A percentile compares a stretch with the other conserved stretches of the same genome.
Conservation (phyloP, 2,888 invertebrate species). For the Monoplex corrugatus region DNA sequence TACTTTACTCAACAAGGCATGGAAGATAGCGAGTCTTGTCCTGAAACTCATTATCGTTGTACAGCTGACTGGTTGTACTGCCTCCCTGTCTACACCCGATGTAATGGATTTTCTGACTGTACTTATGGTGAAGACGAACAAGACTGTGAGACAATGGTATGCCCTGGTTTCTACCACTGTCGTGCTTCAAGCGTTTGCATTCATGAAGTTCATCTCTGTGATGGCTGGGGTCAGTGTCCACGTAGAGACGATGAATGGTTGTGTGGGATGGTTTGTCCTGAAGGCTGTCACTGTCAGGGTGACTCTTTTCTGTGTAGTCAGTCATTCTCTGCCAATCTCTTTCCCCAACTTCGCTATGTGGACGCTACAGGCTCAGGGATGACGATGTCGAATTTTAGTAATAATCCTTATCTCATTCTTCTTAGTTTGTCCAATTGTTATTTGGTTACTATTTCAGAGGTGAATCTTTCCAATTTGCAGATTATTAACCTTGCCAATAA, state of each 20-base stretch:
- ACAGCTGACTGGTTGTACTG: conserved; percentile 41
- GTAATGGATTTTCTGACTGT: conserved; percentile 53
- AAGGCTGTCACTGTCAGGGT: conserved; percentile 46
- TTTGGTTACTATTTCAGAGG: background rate
- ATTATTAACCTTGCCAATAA: conserved; percentile 44
- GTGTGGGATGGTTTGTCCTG: conserved; percentile 47
- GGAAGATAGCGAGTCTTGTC: conserved; percentile 12
- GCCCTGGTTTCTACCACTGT: conserved; percentile 50
- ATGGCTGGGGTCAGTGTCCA: conserved; percentile 53
- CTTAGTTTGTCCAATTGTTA: background rate
- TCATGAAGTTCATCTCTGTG: conserved; percentile 48
- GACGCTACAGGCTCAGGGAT: conserved; percentile 20
- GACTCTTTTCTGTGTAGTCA: conserved; percentile 40
- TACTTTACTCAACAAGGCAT: conserved; percentile 24
- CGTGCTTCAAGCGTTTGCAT: conserved; percentile 43
- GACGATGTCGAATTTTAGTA: background rate
- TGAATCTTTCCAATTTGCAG: conserved; percentile 29
- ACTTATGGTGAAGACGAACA: conserved; percentile 51
- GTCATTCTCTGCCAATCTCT: background rate
- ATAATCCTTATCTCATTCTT: background rate
- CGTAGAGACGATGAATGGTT: conserved; percentile 51
- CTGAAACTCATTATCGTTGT: conserved; percentile 50
- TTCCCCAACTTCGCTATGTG: conserved; percentile 25
- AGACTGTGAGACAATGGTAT: conserved; percentile 35
- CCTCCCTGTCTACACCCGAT: conserved; percentile 54